phyloP scores from a whole-genome alignment of 2,113 vertebrate species.

The Triplophysa rosa region DNA sequence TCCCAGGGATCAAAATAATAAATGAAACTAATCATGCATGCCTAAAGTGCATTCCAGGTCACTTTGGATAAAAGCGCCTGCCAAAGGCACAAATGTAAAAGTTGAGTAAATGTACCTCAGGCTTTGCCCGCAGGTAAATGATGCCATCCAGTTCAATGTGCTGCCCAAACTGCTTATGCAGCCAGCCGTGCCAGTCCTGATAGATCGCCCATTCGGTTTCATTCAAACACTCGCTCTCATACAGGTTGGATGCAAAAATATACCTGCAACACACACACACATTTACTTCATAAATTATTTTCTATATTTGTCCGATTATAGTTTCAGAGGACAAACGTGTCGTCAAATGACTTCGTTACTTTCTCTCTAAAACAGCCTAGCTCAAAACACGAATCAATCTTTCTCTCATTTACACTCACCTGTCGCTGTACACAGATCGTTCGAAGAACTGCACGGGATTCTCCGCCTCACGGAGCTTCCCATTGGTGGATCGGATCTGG shows the following conservation, averaged over 20 bases:
- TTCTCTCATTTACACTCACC: slow-evolving; percentile 66
- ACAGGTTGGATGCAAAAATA: slow-evolving; percentile 91
- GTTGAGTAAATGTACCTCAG: slow-evolving; percentile 77
- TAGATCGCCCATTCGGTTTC: slow-evolving; percentile 94
- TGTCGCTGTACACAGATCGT: slow-evolving; percentile 93
- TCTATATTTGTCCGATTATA: not conserved
- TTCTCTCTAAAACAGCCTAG: no score
- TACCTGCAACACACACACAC: slow-evolving; percentile 73
- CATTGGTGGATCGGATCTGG: slow-evolving; percentile 77
- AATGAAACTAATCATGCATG: no score
- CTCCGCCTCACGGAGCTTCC: slow-evolving; percentile 73
- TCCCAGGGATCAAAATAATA: no score
- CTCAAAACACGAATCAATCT: no score
- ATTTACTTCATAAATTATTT: not conserved
- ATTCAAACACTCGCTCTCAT: slow-evolving; percentile 89
- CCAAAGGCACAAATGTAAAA: not conserved
- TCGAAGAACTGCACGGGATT: slow-evolving; percentile 90
- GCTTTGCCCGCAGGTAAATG: slow-evolving; percentile 89
- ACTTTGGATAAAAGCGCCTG: no score
- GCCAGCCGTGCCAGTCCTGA: slow-evolving; percentile 94
- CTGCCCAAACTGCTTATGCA: slow-evolving; percentile 85
- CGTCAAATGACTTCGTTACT: no score
- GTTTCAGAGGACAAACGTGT: no score
- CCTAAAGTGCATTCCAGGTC: no score
- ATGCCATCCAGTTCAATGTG: slow-evolving; percentile 87